Evolutionary conservation across 2,888 invertebrate species (phyloP).

Genomic region (Tryphoninae sp.): DNA sequence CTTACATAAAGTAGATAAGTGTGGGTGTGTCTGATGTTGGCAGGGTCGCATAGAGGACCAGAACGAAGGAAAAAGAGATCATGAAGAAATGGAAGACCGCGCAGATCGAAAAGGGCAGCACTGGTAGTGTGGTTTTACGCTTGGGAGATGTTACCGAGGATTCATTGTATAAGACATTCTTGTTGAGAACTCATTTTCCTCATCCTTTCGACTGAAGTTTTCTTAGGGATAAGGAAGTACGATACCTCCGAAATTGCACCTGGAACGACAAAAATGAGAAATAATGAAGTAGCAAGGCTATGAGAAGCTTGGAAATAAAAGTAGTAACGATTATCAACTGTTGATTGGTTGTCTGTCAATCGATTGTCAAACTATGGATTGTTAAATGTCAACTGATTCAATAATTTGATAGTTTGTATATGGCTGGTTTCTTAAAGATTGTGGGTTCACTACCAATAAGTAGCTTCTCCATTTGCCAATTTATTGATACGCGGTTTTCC

Average conservation of each 20-base stretch:
- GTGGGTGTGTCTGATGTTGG: conserved; percentile 26
- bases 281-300: neutral
- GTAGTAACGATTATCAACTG: neutral
- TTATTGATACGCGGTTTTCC: neutral
- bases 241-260: too few species aligned
- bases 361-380: neutral
- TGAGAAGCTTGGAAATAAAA: neutral
- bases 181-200: conserved; percentile 3
- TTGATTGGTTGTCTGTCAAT: neutral
- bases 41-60: conserved; percentile 2
- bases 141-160: conserved; percentile 33
- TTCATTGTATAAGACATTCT: conserved; percentile 18
- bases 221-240: neutral
- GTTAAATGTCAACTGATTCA: too few species aligned
- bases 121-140: conserved; percentile 1
- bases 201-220: neutral
- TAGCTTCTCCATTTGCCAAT: neutral
- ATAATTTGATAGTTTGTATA: neutral
- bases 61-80: neutral
- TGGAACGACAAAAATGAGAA: too few species aligned
- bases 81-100: conserved; percentile 17
- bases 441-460: neutral
- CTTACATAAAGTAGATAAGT: neutral
- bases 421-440: neutral
- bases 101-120: conserved; percentile 13